Evolutionary conservation across 1,140 invertebrate genomes (phyloP), one percentile per base, ranked within the genome.

Genomic region (Anoplophora glabripennis): DNA sequence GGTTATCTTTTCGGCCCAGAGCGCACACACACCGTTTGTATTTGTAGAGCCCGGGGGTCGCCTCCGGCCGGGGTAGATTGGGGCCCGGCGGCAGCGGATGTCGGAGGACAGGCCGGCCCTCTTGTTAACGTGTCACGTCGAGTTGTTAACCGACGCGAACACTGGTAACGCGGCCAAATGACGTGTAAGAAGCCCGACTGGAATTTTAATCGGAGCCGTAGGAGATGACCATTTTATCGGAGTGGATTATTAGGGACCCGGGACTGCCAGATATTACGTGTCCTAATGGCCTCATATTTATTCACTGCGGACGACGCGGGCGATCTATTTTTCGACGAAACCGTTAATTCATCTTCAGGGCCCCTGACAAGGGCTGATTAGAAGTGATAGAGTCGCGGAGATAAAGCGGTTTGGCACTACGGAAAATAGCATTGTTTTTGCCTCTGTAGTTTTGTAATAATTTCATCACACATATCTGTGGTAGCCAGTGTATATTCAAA

Each of bases 171-270:
- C 41, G 53, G 18, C 38, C 53, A 55, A 55, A 55, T 55, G 53
- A 55, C 53, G 53, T 55, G 53, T 55, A 55, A 55, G 53, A 46
- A 44, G 53, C 40, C 35, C 37, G 53, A 46, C 36, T 46, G 34
- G 53, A 55, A 55, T 55, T 55, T 55, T 55, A 55, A 55, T 44
- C 53, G 37, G 36, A 18, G 38, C 36, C 12, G 11, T 52, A 15
- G 11, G 36, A 52, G 49, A 41, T 52, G 49, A 52, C 49, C 49
- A 52, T 17, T 12, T 45, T 17, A 45, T 17, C 21, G 14, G 3
- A 17, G 15, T 4, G 10, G 42, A 15, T 12, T 14, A 45, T 45
- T 12, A 45, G 15, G 42, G 15, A 17, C 38, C 38, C 38, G 38
- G 9, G 12, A 38, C 12, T 12, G 9, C 9, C 36, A 15, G 15